Evolutionary conservation across 2,113 vertebrate species (phyloP), one percentile per base, ranked within the genome.

Genomic region (Boulengeromyrus knoepffleri): DNA sequence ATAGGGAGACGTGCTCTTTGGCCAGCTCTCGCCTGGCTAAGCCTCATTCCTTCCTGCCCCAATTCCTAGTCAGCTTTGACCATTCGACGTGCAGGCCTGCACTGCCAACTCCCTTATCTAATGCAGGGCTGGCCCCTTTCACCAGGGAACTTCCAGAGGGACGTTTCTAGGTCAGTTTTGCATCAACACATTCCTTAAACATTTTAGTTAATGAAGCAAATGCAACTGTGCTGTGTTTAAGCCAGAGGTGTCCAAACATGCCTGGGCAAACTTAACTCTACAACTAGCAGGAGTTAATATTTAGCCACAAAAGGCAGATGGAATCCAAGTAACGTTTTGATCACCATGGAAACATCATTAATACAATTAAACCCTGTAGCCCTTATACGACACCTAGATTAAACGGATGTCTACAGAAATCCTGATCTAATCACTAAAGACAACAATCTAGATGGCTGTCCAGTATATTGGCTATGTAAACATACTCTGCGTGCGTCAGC

Each of bases 21-120:
- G 90, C 88, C 89, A 53, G 88, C 84, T n/a, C 19, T 77, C 3
- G 89, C 52, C 15, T 88, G 56, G 90, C 58, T 92, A 90, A 91
- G 92, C 89, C 90, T 53, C 66, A 86, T 90, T 85, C 62, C 77
- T 89, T 66, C 85, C 88, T 90, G 85, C 80, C 87, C 86, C 62
- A 70, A 89, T 53, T 89, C 49, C 85, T 83, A 87, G 87, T 90
- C 77, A 47, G 42, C 42, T 88, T 53, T 84, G 87, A 90, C 85
- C 45, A 66, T 46, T 90, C 36, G 90, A 91, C 62, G 50, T 36
- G 88, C 50, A 88, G 85, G 88, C 85, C 52, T 5, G 27, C 45
- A 42, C 52, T 31, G 39, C 39, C 50, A 84, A 88, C 31, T 58
- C 1, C 31, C 49, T 58, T 88, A 88, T 88, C 31, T 88, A 56